Conservation (phyloP, 2,113 vertebrate genomes). For the Muntiacus muntjak region DNA sequence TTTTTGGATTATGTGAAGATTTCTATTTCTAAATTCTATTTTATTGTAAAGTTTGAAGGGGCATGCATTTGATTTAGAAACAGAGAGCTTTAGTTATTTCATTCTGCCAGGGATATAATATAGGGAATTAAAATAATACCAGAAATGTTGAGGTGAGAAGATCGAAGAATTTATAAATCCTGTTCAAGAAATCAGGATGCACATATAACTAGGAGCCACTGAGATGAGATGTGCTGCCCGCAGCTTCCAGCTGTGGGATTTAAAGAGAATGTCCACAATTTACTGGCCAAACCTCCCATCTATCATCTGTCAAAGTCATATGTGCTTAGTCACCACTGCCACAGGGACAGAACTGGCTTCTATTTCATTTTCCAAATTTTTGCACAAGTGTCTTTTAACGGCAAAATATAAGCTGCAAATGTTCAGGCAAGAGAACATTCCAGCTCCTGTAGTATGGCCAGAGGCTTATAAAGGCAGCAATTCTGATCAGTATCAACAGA, state of each 20-base stretch:
- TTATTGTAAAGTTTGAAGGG: conserved; percentile 28
- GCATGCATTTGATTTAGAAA: conserved; percentile 38
- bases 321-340: not conserved
- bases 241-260: not conserved
- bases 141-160: not conserved
- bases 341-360: not conserved
- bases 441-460: not conserved
- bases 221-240: not conserved
- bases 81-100: not conserved
- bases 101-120: not conserved
- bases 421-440: not conserved
- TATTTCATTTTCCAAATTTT: not conserved
- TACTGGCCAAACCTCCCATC: not conserved
- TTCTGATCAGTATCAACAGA: not conserved
- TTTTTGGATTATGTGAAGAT: conserved; percentile 51
- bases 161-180: not conserved
- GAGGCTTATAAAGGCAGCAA: not conserved
- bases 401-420: not conserved
- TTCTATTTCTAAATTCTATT: conserved; percentile 42
- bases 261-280: not conserved
- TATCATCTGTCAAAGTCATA: not conserved
- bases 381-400: not conserved
- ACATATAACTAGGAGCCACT: not conserved
- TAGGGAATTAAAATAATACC: conserved; percentile 38
- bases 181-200: not conserved